Conservation (phyloP, 2,797 vertebrate genomes). For the Hypotaenidia philippensis region DNA sequence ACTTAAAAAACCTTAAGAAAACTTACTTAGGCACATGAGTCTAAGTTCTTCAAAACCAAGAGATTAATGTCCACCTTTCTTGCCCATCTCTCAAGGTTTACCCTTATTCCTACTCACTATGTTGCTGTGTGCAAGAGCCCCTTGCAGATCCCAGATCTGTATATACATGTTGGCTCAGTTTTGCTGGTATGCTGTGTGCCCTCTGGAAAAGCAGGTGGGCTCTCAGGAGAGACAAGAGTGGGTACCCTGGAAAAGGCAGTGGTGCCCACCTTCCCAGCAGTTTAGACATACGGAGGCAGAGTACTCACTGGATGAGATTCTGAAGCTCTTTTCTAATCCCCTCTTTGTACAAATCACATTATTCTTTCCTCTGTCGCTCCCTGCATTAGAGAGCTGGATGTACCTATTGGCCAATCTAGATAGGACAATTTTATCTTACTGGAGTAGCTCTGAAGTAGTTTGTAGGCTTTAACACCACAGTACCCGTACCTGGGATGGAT, state of each 20-base stretch:
- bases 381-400: background rate
- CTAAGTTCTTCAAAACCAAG: background rate
- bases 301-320: background rate
- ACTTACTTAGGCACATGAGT: background rate
- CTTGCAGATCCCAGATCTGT: background rate
- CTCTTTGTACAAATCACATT: background rate
- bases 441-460: background rate
- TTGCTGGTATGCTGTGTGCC: accelerated
- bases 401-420: background rate
- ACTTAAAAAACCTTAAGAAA: background rate
- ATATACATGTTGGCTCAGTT: background rate
- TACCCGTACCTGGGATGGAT: background rate
- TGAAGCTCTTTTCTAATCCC: background rate
- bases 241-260: background rate
- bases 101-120: background rate
- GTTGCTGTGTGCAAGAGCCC: background rate
- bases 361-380: background rate
- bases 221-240: accelerated
- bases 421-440: background rate
- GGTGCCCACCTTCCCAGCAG: background rate
- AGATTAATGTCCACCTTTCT: background rate
- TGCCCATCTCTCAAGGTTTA: background rate
- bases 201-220: background rate
- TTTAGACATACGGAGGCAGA: background rate
- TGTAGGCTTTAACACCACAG: background rate